Conservation (phyloP, 2,888 invertebrate genomes). For the Leucophora obtusa region DNA sequence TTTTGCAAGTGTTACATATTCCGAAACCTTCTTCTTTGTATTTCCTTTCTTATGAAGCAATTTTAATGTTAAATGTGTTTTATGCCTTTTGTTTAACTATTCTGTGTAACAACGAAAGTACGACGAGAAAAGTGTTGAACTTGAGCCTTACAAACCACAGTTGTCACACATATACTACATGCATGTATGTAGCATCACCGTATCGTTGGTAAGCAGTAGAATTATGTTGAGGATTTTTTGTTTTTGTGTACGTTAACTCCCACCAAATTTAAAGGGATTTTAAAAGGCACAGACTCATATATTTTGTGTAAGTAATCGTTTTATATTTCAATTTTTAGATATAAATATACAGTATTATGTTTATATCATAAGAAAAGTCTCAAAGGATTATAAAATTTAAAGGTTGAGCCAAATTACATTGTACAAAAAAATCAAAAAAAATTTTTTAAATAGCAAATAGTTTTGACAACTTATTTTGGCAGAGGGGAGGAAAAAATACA, state of each 20-base stretch:
- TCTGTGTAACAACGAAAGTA: not conserved
- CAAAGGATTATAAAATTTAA: too few relatives aligned
- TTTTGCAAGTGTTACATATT: slow-evolving; percentile 35
- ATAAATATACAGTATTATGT: too few relatives aligned
- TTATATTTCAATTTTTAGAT: slow-evolving; percentile 22
- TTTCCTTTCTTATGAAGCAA: not conserved
- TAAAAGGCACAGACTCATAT: slow-evolving; percentile 15
- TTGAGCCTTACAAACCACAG: slow-evolving; percentile 56
- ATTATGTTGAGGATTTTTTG: not conserved
- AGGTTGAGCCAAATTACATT: too few relatives aligned
- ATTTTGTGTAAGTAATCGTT: slow-evolving; percentile 25
- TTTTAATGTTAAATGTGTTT: slow-evolving; percentile 21
- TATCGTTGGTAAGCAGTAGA: slow-evolving; percentile 6
- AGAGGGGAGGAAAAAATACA: too few relatives aligned
- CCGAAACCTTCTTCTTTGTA: slow-evolving; percentile 10
- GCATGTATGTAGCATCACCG: slow-evolving; percentile 7
- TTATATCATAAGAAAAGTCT: too few relatives aligned
- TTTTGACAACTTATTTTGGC: too few relatives aligned
- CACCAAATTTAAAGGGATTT: slow-evolving; percentile 37
- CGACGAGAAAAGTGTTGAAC: slow-evolving; percentile 49
- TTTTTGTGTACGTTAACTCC: slow-evolving; percentile 36
- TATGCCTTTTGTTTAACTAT: slow-evolving; percentile 23
- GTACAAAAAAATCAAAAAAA: too few relatives aligned
- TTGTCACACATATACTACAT: slow-evolving; percentile 52
- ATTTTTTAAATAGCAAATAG: too few relatives aligned